Evolutionary conservation across 2,888 invertebrate species (phyloP).

Genomic region (Drosophila paramelanica): DNA sequence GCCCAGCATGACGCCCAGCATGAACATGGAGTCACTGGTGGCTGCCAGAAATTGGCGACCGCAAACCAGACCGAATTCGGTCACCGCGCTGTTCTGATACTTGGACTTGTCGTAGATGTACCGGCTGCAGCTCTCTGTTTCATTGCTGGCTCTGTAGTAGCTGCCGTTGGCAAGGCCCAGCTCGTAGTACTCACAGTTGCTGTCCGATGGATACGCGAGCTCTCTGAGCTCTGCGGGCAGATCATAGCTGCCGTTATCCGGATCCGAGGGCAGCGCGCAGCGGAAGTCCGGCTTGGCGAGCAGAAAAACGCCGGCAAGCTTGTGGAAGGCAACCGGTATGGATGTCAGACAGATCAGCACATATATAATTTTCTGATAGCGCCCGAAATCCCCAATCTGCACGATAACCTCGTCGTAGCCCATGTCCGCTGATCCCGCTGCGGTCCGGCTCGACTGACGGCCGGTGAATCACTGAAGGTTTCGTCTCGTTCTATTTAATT

Average conservation of each 20-base stretch:
- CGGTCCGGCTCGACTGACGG: background rate
- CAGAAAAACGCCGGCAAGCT: slow-evolving; percentile 90
- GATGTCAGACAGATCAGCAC: slow-evolving; percentile 89
- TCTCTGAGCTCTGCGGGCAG: slow-evolving; percentile 85
- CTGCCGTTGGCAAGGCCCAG: slow-evolving; percentile 81
- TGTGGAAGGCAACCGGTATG: slow-evolving; percentile 90
- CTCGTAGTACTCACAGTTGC: slow-evolving; percentile 86
- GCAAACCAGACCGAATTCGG: slow-evolving; percentile 90
- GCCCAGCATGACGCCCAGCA: slow-evolving; percentile 90
- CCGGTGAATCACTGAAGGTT: slow-evolving; percentile 35
- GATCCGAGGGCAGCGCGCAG: slow-evolving; percentile 87
- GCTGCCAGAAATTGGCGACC: slow-evolving; percentile 87
- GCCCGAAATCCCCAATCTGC: slow-evolving; percentile 89
- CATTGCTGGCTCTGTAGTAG: slow-evolving; percentile 62
- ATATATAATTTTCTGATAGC: slow-evolving; percentile 89
- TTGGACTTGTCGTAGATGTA: slow-evolving; percentile 88
- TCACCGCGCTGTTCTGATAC: slow-evolving; percentile 88
- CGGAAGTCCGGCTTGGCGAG: slow-evolving; percentile 88
- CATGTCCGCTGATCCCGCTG: slow-evolving; percentile 84
- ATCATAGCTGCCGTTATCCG: slow-evolving; percentile 81
- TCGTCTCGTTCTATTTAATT: background rate
- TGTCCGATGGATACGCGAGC: slow-evolving; percentile 86
- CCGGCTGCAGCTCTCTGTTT: slow-evolving; percentile 85
- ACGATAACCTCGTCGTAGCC: slow-evolving; percentile 90
- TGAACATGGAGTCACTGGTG: slow-evolving; percentile 87